These are phyloP conservation scores for Poecilia wingei DNA, from an alignment of 2,797 vertebrate species.

Conservation along the genomic window DNA sequence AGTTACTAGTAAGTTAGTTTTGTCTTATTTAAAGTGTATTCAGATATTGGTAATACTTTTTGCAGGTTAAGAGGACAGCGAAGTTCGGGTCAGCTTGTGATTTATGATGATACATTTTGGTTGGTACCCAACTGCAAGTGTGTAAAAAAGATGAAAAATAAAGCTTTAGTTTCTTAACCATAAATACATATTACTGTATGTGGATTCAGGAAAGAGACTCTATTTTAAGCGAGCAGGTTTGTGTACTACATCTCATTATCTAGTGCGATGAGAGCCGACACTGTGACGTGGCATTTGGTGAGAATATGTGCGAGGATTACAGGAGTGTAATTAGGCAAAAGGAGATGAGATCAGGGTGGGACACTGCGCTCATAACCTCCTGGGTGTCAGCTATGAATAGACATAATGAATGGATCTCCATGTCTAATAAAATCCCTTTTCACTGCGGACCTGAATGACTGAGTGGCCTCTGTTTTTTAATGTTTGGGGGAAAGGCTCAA, in stretches of 20 bases:
- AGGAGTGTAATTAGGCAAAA: slow-evolving; percentile 54
- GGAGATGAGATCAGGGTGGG: slow-evolving; percentile 42
- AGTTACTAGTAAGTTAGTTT: too few species aligned
- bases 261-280: slow-evolving; percentile 14
- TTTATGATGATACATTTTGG: slow-evolving; percentile 21
- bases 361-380: slow-evolving; percentile 48
- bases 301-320: slow-evolving; percentile 32
- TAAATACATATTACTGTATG: slow-evolving; percentile 46
- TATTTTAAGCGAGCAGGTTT: slow-evolving; percentile 62
- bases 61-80: slow-evolving; percentile 1
- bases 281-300: slow-evolving; percentile 41
- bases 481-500: not conserved
- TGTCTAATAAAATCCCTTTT: slow-evolving; percentile 37
- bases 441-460: slow-evolving; percentile 9
- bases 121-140: slow-evolving; percentile 60
- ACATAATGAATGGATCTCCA: slow-evolving; percentile 61
- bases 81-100: slow-evolving; percentile 24
- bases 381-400: slow-evolving; percentile 63
- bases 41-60: not conserved
- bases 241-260: slow-evolving; percentile 34
- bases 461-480: slow-evolving; percentile 1
- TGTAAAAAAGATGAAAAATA: slow-evolving; percentile 30
- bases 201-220: slow-evolving; percentile 71
- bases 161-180: slow-evolving; percentile 49
- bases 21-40: too few species aligned